Base-by-base conservation (phyloP, 2,113 vertebrate species). In the Rhabdomys dilectus region DNA sequence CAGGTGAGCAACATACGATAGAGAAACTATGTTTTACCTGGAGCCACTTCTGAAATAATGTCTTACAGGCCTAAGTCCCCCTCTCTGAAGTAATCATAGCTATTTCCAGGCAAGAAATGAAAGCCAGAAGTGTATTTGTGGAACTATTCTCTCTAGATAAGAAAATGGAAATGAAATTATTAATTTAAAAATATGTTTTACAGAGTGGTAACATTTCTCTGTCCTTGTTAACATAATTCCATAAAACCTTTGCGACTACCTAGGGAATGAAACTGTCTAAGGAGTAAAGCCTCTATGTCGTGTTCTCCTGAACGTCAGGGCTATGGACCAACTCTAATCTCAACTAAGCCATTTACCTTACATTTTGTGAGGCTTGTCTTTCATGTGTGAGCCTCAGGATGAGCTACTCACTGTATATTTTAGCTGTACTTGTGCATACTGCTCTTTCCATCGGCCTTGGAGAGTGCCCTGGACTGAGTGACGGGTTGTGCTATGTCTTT, bases 1-100 rank as follows among this genome's bases (percentile, higher is more conserved):
- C 97, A 99, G 98, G 99, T 99, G 98, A 98, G 98, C 97, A 89
- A 34, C 39, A 48, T 90, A 88, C 56, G 60, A 96, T 39, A 0
- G 0, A 31, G 68, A 94, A 92, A 73, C n/a, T 64, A 0, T 39
- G 88, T 96, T 75, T 36, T 96, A 31, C n/a, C 9, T 85, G 77
- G 15, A 62, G 1, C 11, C 19, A 77, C 58, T 97, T 91, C 42
- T 86, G 39, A 92, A 92, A 53, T 85, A 72, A 77, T 84, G 90
- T 93, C 70, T 19, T 92, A 24, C 91, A 95, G 39, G 24, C 45
- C 77, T 80, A 21, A 81, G 31, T 88, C 78, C 92, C 3, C 16
- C 42, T 87, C 87, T 88, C 56, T 34, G 10, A 93, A 24, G 16
- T 77, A 82, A 76, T 84, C 5, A 8, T 85, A 92, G 39, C 53